phyloP scores from a whole-genome alignment of 2,113 vertebrate genomes.

The Muntiacus reevesi region DNA sequence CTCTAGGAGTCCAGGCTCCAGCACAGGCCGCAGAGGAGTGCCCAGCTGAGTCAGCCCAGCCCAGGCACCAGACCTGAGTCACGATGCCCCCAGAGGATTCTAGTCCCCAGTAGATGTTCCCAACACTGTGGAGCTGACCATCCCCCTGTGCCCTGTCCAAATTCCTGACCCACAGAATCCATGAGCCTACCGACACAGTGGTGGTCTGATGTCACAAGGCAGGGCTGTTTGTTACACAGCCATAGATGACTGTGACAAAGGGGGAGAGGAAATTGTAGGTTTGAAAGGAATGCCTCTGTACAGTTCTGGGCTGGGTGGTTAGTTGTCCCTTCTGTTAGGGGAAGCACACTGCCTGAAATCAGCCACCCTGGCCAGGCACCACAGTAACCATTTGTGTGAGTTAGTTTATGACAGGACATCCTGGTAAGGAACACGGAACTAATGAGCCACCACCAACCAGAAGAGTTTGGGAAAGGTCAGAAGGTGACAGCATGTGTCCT shows the following conservation, averaged over 20 bases:
- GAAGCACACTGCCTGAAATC: background rate
- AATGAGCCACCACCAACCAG: background rate
- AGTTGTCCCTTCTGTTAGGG: background rate
- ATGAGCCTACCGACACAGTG: accelerated
- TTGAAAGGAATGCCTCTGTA: background rate
- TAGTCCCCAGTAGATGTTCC: background rate
- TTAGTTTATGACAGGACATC: background rate
- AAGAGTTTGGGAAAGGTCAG: background rate
- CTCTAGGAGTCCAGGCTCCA: background rate
- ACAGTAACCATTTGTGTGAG: background rate
- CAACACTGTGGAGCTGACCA: background rate
- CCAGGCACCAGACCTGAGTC: background rate
- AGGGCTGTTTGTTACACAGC: background rate
- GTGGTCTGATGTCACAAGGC: background rate
- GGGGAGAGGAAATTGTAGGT: accelerated
- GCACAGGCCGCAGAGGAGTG: background rate
- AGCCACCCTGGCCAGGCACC: background rate
- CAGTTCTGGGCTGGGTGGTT: background rate
- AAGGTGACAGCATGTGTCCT: background rate
- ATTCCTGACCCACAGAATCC: background rate
- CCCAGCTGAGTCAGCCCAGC: background rate
- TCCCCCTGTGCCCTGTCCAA: background rate
- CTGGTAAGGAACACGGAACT: background rate
- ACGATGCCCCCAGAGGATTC: background rate
- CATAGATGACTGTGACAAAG: background rate